A percentile compares a stretch with the other conserved stretches of the same genome.
phyloP scores from a whole-genome alignment of 2,797 vertebrate genomes.

The Mus spretus region DNA sequence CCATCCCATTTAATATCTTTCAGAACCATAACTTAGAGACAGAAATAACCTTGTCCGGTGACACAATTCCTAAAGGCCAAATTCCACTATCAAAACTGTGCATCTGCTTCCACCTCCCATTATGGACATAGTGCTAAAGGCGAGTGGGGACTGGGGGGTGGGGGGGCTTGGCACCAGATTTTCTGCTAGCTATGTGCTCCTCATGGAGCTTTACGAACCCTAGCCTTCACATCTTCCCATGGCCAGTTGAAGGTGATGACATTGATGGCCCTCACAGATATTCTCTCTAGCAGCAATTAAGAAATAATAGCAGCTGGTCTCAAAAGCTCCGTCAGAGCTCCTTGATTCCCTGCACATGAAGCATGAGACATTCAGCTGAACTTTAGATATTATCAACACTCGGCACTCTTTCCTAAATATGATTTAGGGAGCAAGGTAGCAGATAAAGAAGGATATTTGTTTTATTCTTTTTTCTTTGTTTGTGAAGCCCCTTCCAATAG shows the following conservation, averaged over 20 bases:
- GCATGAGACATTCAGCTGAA: conserved; percentile 38
- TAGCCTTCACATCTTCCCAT: background rate
- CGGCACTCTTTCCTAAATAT: conserved; percentile 85
- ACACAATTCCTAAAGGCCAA: background rate
- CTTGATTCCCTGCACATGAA: background rate
- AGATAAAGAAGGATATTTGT: conserved; percentile 83
- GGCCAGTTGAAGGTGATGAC: background rate
- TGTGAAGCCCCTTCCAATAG: conserved; percentile 39
- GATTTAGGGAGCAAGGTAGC: conserved; percentile 81
- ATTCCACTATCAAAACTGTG: background rate
- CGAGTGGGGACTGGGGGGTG: too few species aligned
- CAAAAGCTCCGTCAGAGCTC: conserved; percentile 14
- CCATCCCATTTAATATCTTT: background rate
- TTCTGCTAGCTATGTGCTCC: background rate
- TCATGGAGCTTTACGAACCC: background rate
- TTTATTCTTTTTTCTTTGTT: conserved; percentile 50
- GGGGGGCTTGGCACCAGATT: background rate
- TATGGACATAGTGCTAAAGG: background rate
- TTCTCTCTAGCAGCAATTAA: background rate
- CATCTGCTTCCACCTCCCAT: background rate
- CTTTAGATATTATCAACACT: conserved; percentile 64
- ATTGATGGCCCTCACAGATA: background rate
- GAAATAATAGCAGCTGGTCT: background rate
- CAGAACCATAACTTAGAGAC: background rate
- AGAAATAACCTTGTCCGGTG: background rate